phyloP scores from a whole-genome alignment of 2,113 vertebrate species.

The Lagenorhynchus albirostris region DNA sequence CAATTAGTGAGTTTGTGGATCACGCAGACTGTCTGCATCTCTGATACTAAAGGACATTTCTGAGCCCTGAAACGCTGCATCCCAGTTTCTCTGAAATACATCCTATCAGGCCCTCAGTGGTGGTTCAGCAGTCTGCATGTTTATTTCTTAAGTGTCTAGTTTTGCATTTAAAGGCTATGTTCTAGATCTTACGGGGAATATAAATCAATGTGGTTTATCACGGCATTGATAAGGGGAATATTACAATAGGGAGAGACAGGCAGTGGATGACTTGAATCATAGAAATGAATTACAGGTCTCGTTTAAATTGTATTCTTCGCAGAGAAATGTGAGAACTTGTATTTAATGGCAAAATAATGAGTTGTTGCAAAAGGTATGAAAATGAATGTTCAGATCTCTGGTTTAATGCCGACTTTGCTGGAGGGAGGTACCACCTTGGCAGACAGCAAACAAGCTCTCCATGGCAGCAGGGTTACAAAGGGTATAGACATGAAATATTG shows the following conservation, averaged over 20 bases:
- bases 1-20: background rate
- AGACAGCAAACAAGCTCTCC: background rate
- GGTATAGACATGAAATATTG: background rate
- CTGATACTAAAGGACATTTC: background rate
- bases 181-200: background rate
- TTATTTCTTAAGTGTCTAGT: background rate
- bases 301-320: background rate
- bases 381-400: background rate
- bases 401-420: background rate
- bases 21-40: background rate
- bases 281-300: background rate
- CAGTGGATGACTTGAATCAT: background rate
- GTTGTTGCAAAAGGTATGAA: background rate
- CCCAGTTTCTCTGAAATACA: background rate
- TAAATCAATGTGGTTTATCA: background rate
- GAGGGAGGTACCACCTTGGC: background rate
- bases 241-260: background rate
- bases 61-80: background rate
- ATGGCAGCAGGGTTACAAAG: background rate
- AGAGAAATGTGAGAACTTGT: background rate
- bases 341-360: background rate
- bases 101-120: background rate
- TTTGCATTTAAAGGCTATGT: background rate
- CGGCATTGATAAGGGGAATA: background rate
- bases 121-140: background rate